Evolutionary conservation across 2,797 vertebrate genomes (phyloP), one percentile per base, ranked within the genome.

Genomic region (Centroberyx gerrardi): DNA sequence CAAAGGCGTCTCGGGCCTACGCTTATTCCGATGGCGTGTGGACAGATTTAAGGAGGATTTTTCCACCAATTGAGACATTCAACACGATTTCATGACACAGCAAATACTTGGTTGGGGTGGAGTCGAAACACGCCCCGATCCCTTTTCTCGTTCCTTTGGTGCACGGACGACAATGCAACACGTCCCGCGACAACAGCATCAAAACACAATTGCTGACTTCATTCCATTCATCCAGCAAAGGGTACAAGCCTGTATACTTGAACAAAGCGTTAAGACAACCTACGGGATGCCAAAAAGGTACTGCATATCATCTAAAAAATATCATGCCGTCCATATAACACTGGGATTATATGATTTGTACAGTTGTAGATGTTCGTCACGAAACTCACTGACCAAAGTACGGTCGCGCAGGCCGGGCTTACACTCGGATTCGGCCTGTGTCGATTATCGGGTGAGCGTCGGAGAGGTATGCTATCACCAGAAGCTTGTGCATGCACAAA

Each of bases 241-340:
- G 74, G 68, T 33, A 77, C 42, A 59, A 80, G 79, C 72, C 87
- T 84, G 77, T 69, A 65, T 76, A 90, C 82, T 82, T 70, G 52
- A 90, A 89, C 81, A 70, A 85, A 91, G 83, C 88, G 67, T 89
- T 76, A 76, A 87, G 88, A 92, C 92, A 85, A 87, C 87, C 87
- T 87, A 91, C 77, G 68, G 83, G 90, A 91, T 90, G 91, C 83
- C 86, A 88, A 65, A 59, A 81, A 77, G 80, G 85, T 87, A 87
- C 90, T 90, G 86, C 88, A 85, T 88, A 82, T 92, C 88, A 85
- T 84, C 87, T 83, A 87, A 85, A 78, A 78, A 87, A 80, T 85
- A 92, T 88, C 93, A 95, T 95, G 94, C 93, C 88, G 33, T 88
- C 90, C 84, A 90, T 79, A 51, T 68, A 89, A 91, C 89, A 92